phyloP scores from a whole-genome alignment of 1,140 invertebrate species.

The Nilaparvata lugens region DNA sequence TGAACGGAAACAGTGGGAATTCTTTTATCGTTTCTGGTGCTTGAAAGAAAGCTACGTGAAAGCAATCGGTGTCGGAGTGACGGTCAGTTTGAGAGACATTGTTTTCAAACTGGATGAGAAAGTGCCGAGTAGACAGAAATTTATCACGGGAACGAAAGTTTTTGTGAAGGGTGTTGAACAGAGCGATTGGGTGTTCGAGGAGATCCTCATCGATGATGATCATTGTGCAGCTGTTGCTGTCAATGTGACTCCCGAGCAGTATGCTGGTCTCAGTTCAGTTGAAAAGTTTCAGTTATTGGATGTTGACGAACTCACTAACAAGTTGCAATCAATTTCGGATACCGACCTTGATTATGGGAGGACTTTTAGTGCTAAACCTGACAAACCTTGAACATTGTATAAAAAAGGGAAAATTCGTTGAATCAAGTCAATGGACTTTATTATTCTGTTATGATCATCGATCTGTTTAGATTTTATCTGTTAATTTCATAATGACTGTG shows the following conservation, averaged over 20 bases:
- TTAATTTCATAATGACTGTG: too few relatives aligned
- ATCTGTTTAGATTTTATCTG: too few relatives aligned
- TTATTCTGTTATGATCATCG: too few relatives aligned
- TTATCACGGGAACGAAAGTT: conserved; percentile 57
- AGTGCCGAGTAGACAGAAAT: conserved; percentile 34
- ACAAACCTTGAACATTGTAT: too few relatives aligned
- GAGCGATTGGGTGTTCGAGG: conserved; percentile 74
- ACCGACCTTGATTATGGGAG: background rate
- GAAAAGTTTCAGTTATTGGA: background rate
- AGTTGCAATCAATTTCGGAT: background rate
- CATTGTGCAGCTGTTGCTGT: conserved; percentile 77
- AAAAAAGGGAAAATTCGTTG: too few relatives aligned
- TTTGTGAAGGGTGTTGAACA: conserved; percentile 49
- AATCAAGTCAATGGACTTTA: too few relatives aligned
- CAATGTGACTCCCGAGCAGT: background rate
- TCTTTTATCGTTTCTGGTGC: conserved; percentile 84
- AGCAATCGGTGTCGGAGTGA: conserved; percentile 78
- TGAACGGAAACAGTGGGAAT: conserved; percentile 48
- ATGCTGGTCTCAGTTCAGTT: background rate
- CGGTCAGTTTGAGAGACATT: conserved; percentile 61
- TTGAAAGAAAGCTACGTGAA: conserved; percentile 95
- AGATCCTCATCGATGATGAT: conserved; percentile 65
- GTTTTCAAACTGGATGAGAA: conserved; percentile 57
- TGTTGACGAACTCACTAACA: background rate
- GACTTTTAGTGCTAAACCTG: background rate